phyloP scores from a whole-genome alignment of 2,888 invertebrate genomes.

The Limulus polyphemus region DNA sequence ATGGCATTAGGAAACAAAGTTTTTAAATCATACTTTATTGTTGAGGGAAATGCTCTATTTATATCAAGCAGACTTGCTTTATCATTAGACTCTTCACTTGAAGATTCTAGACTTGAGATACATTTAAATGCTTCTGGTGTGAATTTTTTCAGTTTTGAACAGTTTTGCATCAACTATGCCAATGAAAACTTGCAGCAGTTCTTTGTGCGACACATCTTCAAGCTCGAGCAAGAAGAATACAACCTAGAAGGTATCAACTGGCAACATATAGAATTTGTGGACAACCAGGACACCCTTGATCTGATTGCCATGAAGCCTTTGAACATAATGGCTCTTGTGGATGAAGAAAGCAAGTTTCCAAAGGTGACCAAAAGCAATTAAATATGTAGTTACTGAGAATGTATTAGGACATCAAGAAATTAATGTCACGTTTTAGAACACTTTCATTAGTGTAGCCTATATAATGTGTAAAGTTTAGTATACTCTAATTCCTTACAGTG shows the following conservation, averaged over 20 bases:
- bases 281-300: constrained; percentile 95
- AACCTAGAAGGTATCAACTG: constrained; percentile 94
- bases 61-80: too few relatives aligned
- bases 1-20: too few relatives aligned
- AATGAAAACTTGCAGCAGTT: constrained; percentile 99
- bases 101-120: too few relatives aligned
- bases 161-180: constrained; percentile 97
- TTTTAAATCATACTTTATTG: too few relatives aligned
- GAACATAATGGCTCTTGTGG: constrained; percentile 95
- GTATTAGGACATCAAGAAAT: too few relatives aligned
- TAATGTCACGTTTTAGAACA: too few relatives aligned
- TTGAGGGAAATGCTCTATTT: too few relatives aligned
- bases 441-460: too few relatives aligned
- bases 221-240: constrained; percentile 96
- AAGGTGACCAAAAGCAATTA: constrained; percentile 42
- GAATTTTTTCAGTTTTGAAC: constrained; percentile 62
- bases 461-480: too few relatives aligned
- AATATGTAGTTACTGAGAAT: neutral
- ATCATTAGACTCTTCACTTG: too few relatives aligned
- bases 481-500: too few relatives aligned
- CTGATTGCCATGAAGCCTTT: constrained; percentile 90
- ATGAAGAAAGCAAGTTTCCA: constrained; percentile 97
- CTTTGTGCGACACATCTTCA: constrained; percentile 97
- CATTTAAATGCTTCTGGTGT: too few relatives aligned
- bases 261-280: constrained; percentile 98